Percentiles rank a stretch among this genome's conserved stretches.
Evolutionary conservation across 2,797 vertebrate species (phyloP).

Genomic region (Anguilla megastoma): DNA sequence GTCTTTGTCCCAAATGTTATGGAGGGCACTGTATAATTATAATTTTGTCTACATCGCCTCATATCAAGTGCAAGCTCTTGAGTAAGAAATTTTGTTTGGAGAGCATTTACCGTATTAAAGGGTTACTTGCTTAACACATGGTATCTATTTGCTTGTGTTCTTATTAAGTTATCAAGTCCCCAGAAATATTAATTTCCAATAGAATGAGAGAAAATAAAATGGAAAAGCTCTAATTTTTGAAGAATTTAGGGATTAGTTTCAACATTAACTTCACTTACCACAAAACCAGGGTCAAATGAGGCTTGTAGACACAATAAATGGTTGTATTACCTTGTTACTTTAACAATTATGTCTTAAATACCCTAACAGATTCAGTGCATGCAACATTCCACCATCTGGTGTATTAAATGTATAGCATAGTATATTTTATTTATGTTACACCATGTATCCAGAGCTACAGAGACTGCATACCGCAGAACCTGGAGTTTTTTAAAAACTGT

Average conservation of each 20-base stretch:
- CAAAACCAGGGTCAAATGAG: constrained; percentile 35
- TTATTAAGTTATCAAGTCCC: constrained; percentile 50
- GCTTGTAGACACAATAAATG: constrained; percentile 42
- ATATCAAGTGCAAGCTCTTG: constrained; percentile 12
- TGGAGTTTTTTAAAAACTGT: neutral
- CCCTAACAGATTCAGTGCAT: constrained; percentile 31
- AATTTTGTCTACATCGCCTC: neutral
- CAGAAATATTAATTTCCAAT: constrained; percentile 55
- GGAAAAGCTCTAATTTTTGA: constrained; percentile 40
- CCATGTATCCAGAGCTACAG: neutral
- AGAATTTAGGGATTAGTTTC: constrained; percentile 10
- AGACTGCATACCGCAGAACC: neutral
- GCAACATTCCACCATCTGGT: constrained; percentile 25
- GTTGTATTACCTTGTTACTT: constrained; percentile 30
- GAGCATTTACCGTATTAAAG: constrained; percentile 38
- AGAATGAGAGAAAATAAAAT: constrained; percentile 53
- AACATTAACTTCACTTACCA: constrained; percentile 27
- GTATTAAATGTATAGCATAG: constrained; percentile 34
- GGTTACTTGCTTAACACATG: constrained; percentile 56
- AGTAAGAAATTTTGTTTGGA: constrained; percentile 34
- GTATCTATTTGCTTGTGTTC: constrained; percentile 41
- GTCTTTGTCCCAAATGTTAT: too few species aligned
- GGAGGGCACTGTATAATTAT: neutral
- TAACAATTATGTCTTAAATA: constrained; percentile 32
- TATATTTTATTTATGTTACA: constrained; percentile 31